These are phyloP conservation scores for Hydrozoanthus gracilis DNA, from an alignment of 92 coral and sea anemone genomes.

Conservation along the genomic window DNA sequence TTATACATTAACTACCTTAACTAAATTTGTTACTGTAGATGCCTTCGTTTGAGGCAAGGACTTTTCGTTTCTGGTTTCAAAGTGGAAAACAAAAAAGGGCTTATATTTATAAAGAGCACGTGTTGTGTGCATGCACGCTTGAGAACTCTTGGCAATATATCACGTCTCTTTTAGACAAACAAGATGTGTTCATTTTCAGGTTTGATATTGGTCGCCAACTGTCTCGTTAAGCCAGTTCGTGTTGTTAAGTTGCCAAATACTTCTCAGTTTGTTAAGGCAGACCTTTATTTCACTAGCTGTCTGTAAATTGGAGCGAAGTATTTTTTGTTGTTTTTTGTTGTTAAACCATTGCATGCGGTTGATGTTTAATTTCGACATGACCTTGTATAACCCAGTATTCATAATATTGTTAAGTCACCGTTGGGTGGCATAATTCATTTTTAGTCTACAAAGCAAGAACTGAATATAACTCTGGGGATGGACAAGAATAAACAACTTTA, in stretches of 20 bases:
- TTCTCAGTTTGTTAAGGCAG: background rate
- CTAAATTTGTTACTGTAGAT: too few relatives aligned
- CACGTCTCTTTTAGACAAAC: background rate
- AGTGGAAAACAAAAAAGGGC: background rate
- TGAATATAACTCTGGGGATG: constrained; percentile 13
- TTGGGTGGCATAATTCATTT: background rate
- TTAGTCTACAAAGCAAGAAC: background rate
- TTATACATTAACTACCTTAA: background rate
- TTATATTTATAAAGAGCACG: background rate
- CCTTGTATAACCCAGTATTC: background rate
- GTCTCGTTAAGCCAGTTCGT: background rate
- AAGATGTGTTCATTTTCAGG: background rate
- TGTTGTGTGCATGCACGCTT: background rate
- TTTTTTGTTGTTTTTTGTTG: constrained; percentile 3
- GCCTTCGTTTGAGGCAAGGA: background rate
- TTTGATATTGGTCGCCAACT: constrained; percentile 5
- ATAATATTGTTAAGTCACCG: background rate
- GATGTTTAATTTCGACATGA: background rate
- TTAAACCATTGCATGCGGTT: background rate
- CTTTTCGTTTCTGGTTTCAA: background rate
- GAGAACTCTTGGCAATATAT: background rate
- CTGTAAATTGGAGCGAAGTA: background rate
- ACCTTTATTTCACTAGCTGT: background rate
- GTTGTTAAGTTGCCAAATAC: background rate
- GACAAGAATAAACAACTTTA: background rate